Percentiles rank a stretch among this genome's conserved stretches.
These are phyloP conservation scores for Falco rusticolus DNA, from an alignment of 2,797 vertebrate species.

Conservation along the genomic window DNA sequence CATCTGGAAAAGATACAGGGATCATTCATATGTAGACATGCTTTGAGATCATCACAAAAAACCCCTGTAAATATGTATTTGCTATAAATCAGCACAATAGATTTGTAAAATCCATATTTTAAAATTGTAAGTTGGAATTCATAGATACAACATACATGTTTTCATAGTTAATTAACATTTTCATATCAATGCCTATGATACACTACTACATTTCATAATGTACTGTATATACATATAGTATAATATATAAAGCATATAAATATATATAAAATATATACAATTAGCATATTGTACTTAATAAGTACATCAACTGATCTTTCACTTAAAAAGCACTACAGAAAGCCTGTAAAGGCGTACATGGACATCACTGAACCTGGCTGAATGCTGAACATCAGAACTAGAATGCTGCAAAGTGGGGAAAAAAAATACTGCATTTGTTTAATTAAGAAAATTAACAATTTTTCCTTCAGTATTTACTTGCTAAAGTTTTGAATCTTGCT, in stretches of 20 bases:
- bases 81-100: neutral
- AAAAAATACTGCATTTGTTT: neutral
- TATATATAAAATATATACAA: neutral
- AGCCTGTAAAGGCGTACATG: neutral
- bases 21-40: neutral
- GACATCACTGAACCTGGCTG: neutral
- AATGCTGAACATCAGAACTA: neutral
- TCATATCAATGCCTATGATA: neutral
- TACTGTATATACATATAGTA: neutral
- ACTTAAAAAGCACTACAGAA: neutral
- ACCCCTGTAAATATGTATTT: neutral
- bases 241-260: no score
- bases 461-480: neutral
- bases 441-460: neutral
- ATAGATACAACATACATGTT: neutral
- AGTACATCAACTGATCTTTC: neutral
- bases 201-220: neutral
- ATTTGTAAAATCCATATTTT: neutral
- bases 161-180: neutral
- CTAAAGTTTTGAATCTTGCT: neutral
- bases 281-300: neutral
- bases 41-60: neutral
- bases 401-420: neutral
- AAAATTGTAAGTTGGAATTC: neutral
- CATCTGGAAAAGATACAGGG: neutral